phyloP scores from a whole-genome alignment of 2,113 vertebrate genomes.

The Aegotheles bennettii region DNA sequence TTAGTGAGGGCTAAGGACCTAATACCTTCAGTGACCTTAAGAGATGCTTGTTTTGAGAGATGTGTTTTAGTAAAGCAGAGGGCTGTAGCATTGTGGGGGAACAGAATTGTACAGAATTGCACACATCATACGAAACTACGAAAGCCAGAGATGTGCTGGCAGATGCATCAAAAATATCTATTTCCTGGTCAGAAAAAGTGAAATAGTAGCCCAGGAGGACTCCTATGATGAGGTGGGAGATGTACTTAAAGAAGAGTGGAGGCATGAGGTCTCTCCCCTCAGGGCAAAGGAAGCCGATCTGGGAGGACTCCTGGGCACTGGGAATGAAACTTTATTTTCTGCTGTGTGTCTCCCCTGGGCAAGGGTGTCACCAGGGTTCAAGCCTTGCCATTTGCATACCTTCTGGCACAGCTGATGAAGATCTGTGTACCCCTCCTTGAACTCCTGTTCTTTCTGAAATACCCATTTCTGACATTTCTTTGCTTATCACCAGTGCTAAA shows the following conservation, averaged over 20 bases:
- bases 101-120: neutral
- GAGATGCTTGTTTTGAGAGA: neutral
- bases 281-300: rapidly evolving
- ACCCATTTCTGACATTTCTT: neutral
- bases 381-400: neutral
- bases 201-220: neutral
- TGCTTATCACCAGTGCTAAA: neutral
- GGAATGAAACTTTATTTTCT: neutral
- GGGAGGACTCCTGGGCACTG: neutral
- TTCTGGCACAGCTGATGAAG: neutral
- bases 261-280: neutral
- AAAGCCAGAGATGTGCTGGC: neutral
- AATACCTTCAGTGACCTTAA: neutral
- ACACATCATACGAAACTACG: rapidly evolving
- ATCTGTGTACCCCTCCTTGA: rapidly evolving
- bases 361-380: neutral
- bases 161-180: neutral
- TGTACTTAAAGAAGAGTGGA: neutral
- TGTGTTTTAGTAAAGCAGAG: neutral
- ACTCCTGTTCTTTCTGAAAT: neutral
- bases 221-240: neutral
- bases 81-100: neutral
- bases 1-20: neutral
- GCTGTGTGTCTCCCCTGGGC: neutral
- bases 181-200: neutral